Percentiles rank a stretch among this genome's conserved stretches.
Conservation (phyloP, 2,888 invertebrate genomes). For the Cataglyphis rosenhaueri region DNA sequence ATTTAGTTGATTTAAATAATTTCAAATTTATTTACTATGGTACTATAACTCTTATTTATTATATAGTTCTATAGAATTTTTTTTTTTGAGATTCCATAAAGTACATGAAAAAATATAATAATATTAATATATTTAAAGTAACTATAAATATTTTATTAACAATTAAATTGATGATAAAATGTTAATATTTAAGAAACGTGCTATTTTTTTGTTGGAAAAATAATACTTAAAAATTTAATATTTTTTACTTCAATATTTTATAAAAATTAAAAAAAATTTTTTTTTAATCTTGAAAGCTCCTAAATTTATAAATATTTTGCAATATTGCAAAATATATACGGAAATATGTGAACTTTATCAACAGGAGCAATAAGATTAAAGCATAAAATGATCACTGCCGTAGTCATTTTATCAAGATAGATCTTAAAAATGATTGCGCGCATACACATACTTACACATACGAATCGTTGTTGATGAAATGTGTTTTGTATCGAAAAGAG, state of each 20-base stretch:
- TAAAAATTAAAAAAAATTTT: neutral
- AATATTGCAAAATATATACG: neutral
- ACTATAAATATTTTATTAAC: too few species aligned
- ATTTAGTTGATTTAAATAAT: constrained; percentile 12
- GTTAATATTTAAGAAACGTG: neutral
- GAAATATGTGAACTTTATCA: constrained; percentile 19
- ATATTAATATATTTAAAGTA: too few species aligned
- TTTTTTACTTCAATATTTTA: neutral
- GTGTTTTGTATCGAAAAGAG: constrained; percentile 27
- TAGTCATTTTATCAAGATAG: constrained; percentile 21
- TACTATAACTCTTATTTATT: neutral
- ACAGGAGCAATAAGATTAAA: constrained; percentile 27
- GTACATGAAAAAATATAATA: neutral
- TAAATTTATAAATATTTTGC: neutral
- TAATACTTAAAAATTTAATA: neutral
- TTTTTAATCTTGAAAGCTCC: neutral
- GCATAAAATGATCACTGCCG: constrained; percentile 29
- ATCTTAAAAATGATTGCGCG: constrained; percentile 37
- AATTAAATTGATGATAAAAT: too few species aligned
- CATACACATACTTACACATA: neutral
- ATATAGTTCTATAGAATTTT: neutral
- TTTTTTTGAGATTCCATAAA: neutral
- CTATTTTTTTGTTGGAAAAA: neutral
- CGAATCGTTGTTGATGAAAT: constrained; percentile 14
- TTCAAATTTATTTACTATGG: neutral